Evolutionary conservation across 2,113 vertebrate species (phyloP).

Genomic region (Plectropomus leopardus): DNA sequence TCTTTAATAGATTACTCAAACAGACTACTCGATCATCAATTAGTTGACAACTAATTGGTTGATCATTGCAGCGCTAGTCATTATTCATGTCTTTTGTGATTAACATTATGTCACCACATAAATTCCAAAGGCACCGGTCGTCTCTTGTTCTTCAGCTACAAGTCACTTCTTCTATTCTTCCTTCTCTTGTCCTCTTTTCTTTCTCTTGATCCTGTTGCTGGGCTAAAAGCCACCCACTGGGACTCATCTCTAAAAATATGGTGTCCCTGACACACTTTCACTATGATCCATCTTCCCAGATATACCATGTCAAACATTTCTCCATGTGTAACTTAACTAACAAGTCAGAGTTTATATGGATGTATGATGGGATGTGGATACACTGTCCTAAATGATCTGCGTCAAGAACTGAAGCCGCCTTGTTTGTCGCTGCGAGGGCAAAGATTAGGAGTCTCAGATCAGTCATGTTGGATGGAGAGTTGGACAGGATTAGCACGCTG

Average conservation of each 20-base stretch:
- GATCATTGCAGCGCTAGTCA: not conserved
- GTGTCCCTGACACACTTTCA: conserved; percentile 86
- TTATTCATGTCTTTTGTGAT: not conserved
- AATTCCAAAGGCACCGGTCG: not conserved
- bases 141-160: conserved; percentile 6
- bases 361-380: not conserved
- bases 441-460: conserved; percentile 29
- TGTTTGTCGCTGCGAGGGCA: conserved; percentile 42
- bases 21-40: too few species aligned
- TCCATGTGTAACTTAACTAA: conserved; percentile 51
- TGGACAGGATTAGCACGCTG: conserved; percentile 12
- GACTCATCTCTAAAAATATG: conserved; percentile 85
- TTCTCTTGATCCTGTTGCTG: conserved; percentile 75
- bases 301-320: conserved; percentile 67
- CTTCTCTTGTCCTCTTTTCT: conserved; percentile 51
- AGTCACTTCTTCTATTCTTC: conserved; percentile 26
- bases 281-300: conserved; percentile 71
- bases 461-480: conserved; percentile 29
- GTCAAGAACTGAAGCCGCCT: not conserved
- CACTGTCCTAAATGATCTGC: conserved; percentile 16
- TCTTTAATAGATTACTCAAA: too few species aligned
- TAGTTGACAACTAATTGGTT: too few species aligned
- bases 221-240: conserved; percentile 77
- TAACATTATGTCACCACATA: not conserved
- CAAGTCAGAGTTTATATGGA: conserved; percentile 28